Evolutionary conservation across 2,888 invertebrate genomes (phyloP), one percentile per base, ranked within the genome.

Genomic region (Coleophora flavipennella): DNA sequence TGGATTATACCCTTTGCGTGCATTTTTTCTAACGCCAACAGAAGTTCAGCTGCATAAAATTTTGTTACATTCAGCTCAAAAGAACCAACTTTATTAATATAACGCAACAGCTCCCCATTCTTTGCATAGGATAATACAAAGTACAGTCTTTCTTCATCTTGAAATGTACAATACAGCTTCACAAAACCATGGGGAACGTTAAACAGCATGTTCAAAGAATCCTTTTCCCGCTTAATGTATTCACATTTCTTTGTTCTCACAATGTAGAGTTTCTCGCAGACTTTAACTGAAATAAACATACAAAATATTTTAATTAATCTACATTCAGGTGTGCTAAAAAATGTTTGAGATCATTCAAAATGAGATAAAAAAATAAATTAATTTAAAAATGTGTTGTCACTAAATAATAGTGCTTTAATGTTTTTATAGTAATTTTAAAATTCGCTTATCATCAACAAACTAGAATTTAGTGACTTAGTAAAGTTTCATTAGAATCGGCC

Each of bases 121-220:
- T 94, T 93, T 41, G 97, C 98, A 80, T 95, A 96, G 12, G 95
- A 94, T 67, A 99, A 87, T 12, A 97, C 98, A 84, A 99, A 99
- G 85, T 97, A 99, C 43, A 99, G 87, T 61, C 95, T 89, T 58
- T 94, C 92, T 26, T 88, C 71, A 69, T 99, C 98, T 86, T 99
- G 99, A 85, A 99, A 99, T 42, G 99, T 97, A 83, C 95, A 97
- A 73, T 92, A 96, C 43, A 99, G 88, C 67, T 93, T 92, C 39
- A 98, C 96, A 72, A 99, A 96, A 72, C 95, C 97, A 46, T 95
- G 93, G 44, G 90, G 88, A 55, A 91, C 89, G 47, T 90, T 88
- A 53, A 91, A 93, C 57, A 97, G 84, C 78, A 92, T 90, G 70
- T 95, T 93, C 69, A 99, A 86, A 20, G 96, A 95, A 66, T 97